Conservation (phyloP, 2,797 vertebrate genomes). For the Geotrypetes seraphini region DNA sequence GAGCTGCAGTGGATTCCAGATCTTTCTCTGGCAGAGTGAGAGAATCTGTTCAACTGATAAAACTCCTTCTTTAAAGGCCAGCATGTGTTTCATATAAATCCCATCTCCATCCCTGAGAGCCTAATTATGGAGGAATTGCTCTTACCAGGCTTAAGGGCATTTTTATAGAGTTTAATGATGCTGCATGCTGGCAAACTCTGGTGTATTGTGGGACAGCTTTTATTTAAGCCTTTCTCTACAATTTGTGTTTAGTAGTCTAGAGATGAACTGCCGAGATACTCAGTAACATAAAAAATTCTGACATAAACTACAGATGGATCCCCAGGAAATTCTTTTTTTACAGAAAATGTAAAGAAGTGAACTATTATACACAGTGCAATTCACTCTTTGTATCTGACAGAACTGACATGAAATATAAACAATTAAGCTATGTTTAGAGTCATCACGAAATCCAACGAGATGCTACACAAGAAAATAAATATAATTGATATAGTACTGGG, state of each 20-base stretch:
- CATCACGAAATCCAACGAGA: neutral
- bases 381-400: neutral
- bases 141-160: constrained; percentile 19
- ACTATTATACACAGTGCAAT: neutral
- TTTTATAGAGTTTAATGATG: constrained; percentile 29
- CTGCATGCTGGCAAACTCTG: constrained; percentile 9
- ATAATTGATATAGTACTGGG: no score
- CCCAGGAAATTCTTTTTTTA: constrained; percentile 3
- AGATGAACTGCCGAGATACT: neutral
- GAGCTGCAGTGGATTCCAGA: constrained; percentile 22
- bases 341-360: neutral
- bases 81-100: constrained; percentile 5
- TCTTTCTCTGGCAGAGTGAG: constrained; percentile 3
- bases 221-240: constrained; percentile 10
- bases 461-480: neutral
- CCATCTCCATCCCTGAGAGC: constrained; percentile 17
- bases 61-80: constrained; percentile 15
- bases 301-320: constrained; percentile 1
- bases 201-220: constrained; percentile 15
- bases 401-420: no score
- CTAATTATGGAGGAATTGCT: constrained; percentile 36
- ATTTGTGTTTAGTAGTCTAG: constrained; percentile 9
- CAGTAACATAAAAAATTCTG: neutral
- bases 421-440: no score
- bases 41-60: constrained; percentile 19